Evolutionary conservation across 2,888 invertebrate species (phyloP), one percentile per base, ranked within the genome.

Genomic region (Acanthoscelides obtectus): DNA sequence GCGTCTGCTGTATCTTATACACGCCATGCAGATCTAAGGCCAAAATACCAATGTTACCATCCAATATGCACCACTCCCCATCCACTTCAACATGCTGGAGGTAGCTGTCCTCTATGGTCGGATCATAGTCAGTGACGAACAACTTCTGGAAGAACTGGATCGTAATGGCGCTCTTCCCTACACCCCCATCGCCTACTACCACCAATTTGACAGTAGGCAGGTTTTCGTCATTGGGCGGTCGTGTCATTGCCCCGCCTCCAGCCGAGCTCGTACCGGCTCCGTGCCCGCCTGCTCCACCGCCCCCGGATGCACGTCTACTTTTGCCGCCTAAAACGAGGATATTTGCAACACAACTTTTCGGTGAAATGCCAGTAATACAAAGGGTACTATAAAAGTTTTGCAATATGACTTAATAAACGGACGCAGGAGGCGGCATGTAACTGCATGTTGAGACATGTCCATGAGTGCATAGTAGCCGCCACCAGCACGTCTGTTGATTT

Each of bases 101-200:
- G 86, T 97, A 97, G 72, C 96, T 96, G 85, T 97, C 97, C 86
- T 97, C 97, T 75, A 97, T 97, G 20, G 97, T 97, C 6, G 97
- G 97, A 86, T 97, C 97, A 82, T 97, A 97, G 85, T 97, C 97
- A 0, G 95, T 95, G 75, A 97, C 95, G 84, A 97, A 97, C 81
- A 96, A 88, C 85, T 96, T 96, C 87, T 97, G 97, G 86, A 97
- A 97, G 87, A 96, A 95, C 87, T 97, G 95, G 83, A 96, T 97
- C n/a, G 97, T 97, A 80, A 97, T 91, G n/a, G 96, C 96, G 80
- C 95, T 95, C 87, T 97, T 97, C 76, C 97, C 97, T 71, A 97
- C 97, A 77, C 97, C 97, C 76, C 97, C 97, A 86, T 96, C 96
- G 4, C 97, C 97, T 21, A 97, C 96, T 75, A 97, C 97, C 75